Conservation (phyloP, 2,888 invertebrate species). For the Cetonia aurata region DNA sequence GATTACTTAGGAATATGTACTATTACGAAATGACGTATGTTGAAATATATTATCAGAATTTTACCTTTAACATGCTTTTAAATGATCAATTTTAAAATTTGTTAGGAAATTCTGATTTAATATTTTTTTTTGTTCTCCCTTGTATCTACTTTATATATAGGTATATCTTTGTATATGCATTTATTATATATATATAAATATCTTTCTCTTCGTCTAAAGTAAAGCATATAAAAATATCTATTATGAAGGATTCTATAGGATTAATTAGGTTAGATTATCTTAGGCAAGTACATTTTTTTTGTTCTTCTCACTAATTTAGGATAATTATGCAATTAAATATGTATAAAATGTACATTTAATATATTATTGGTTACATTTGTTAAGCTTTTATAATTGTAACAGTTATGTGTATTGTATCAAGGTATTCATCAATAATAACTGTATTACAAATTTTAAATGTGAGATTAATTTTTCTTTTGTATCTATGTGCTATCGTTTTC, state of each 20-base stretch:
- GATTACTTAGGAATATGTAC: too few relatives aligned
- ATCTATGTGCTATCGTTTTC: too few relatives aligned
- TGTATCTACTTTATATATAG: too few relatives aligned
- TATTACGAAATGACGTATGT: too few relatives aligned
- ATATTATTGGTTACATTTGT: background rate
- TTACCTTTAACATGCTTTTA: too few relatives aligned
- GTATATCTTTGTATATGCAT: too few relatives aligned
- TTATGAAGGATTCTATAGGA: slow-evolving; percentile 17
- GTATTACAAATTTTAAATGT: background rate
- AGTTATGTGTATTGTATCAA: background rate
- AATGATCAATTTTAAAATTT: too few relatives aligned
- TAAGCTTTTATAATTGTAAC: too few relatives aligned
- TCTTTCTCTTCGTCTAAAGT: background rate
- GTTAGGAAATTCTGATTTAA: too few relatives aligned
- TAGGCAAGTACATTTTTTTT: slow-evolving; percentile 21
- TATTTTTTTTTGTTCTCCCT: too few relatives aligned
- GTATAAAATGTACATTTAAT: background rate
- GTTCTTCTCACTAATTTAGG: background rate
- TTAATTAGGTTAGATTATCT: slow-evolving; percentile 11
- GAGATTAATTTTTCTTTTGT: too few relatives aligned
- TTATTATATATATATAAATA: slow-evolving; percentile 12
- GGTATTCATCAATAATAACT: background rate
- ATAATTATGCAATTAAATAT: background rate
- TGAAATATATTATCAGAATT: too few relatives aligned
- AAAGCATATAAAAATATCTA: slow-evolving; percentile 35